A percentile compares a stretch with the other conserved stretches of the same genome.
Evolutionary conservation across 2,113 vertebrate genomes (phyloP).

Genomic region (Ciconia stormi): DNA sequence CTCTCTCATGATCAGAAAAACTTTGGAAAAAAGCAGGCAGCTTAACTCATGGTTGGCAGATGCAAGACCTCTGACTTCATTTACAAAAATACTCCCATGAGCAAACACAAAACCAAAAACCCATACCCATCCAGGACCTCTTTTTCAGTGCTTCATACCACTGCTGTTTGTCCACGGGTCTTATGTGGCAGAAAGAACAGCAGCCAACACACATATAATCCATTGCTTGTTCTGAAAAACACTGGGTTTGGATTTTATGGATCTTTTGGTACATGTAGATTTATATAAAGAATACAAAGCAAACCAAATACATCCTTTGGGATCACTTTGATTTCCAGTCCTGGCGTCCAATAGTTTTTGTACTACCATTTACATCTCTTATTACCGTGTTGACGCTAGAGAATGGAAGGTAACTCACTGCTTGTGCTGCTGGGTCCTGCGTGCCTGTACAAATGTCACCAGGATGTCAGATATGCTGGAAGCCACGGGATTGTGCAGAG

Average conservation of each 20-base stretch:
- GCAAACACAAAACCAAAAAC: neutral
- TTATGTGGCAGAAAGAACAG: neutral
- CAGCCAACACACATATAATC: neutral
- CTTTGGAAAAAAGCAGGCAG: neutral
- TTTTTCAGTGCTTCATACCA: neutral
- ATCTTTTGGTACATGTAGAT: neutral
- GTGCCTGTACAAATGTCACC: neutral
- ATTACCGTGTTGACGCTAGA: neutral
- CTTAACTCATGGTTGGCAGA: neutral
- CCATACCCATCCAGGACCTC: neutral
- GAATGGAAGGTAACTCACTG: neutral
- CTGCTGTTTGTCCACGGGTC: neutral
- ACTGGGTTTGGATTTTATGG: neutral
- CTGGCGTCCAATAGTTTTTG: neutral
- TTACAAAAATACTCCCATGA: neutral
- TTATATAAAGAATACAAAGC: neutral
- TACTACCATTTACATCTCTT: neutral
- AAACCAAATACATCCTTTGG: neutral
- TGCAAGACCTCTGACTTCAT: neutral
- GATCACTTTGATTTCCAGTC: neutral
- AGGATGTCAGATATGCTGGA: neutral
- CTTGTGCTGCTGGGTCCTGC: neutral
- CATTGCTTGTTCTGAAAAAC: neutral
- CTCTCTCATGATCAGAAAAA: neutral
- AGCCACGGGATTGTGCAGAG: neutral